These are phyloP conservation scores for Lysiphlebus fabarum DNA, from an alignment of 1,140 invertebrate species.

Conservation along the genomic window DNA sequence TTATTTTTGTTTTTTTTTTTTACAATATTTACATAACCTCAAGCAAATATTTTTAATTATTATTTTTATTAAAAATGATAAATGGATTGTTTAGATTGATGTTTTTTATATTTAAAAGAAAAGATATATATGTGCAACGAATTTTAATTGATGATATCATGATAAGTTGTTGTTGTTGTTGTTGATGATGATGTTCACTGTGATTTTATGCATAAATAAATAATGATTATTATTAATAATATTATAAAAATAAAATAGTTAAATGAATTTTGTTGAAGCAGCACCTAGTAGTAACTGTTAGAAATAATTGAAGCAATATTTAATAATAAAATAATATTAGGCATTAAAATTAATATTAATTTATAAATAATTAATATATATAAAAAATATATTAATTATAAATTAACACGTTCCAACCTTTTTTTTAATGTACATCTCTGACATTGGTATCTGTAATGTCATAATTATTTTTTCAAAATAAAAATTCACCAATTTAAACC, in stretches of 20 bases:
- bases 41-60: slow-evolving; percentile 16
- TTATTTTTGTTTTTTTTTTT: slow-evolving; percentile 11
- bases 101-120: slow-evolving; percentile 3
- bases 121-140: too few relatives aligned
- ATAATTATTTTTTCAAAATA: slow-evolving; percentile 50
- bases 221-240: too few relatives aligned
- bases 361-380: too few relatives aligned
- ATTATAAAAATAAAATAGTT: too few relatives aligned
- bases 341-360: slow-evolving; percentile 27
- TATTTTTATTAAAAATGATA: too few relatives aligned
- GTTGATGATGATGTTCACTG: too few relatives aligned
- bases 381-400: too few relatives aligned
- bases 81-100: neutral
- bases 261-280: too few relatives aligned
- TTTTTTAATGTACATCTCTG: slow-evolving; percentile 54
- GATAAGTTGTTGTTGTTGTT: too few relatives aligned
- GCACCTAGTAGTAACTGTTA: slow-evolving; percentile 43
- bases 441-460: slow-evolving; percentile 55
- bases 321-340: slow-evolving; percentile 36
- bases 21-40: slow-evolving; percentile 15
- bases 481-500: slow-evolving; percentile 23
- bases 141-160: too few relatives aligned
- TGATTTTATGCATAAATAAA: too few relatives aligned
- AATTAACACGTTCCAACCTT: slow-evolving; percentile 51
- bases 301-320: slow-evolving; percentile 26